Percentiles rank a stretch among this genome's conserved stretches.
Evolutionary conservation across 1,140 invertebrate genomes (phyloP).

Genomic region (Bradysia coprophila): DNA sequence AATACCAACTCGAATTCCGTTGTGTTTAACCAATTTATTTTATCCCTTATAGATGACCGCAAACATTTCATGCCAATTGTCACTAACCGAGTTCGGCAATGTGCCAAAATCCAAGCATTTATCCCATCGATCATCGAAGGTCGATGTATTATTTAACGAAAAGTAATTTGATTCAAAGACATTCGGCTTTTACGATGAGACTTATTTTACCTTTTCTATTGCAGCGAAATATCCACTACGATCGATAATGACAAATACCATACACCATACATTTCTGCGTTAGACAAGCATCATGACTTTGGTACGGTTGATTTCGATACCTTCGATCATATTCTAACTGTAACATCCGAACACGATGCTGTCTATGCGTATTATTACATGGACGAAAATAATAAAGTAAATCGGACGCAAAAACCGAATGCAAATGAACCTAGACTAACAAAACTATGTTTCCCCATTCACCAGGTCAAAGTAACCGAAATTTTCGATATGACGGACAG

Average conservation of each 20-base stretch:
- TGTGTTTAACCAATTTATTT: no score
- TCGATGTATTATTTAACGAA: neutral
- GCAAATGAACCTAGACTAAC: neutral
- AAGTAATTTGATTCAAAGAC: neutral
- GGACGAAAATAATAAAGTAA: constrained; percentile 63
- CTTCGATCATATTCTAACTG: constrained; percentile 71
- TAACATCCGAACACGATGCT: constrained; percentile 67
- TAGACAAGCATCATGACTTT: neutral
- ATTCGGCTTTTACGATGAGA: neutral
- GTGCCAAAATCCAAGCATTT: neutral
- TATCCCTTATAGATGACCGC: constrained; percentile 1
- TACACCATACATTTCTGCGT: neutral
- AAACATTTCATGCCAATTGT: neutral
- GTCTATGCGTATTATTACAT: constrained; percentile 81
- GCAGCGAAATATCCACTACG: neutral
- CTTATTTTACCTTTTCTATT: neutral
- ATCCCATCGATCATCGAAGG: constrained; percentile 2
- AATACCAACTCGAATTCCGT: no score
- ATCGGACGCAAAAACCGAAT: neutral
- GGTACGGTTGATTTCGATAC: constrained; percentile 39
- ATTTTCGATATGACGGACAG: constrained; percentile 67
- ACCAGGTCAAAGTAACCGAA: constrained; percentile 61
- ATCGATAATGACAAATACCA: neutral
- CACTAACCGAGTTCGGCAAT: neutral
- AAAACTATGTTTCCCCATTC: neutral